Evolutionary conservation across 37 sponge, comb jelly and placozoan species (phyloP), one percentile per base, ranked within the genome.

Genomic region (Cliona cf. orientalis): DNA sequence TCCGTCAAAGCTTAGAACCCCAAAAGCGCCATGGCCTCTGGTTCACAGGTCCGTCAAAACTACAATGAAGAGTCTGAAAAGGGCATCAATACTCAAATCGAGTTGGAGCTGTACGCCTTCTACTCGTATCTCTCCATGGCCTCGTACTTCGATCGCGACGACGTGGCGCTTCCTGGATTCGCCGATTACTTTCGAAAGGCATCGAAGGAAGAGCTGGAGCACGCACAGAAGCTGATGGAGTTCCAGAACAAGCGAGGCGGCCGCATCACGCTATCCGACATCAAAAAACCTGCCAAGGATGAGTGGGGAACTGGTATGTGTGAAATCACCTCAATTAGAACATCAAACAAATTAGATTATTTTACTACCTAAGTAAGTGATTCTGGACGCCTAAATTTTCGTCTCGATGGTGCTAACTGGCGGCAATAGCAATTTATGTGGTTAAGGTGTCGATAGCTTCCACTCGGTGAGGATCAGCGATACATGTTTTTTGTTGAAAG

Each of bases 61-160:
- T 95, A 86, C 90, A 63, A 80, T 57, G 79, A 46, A 7, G 92
- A 92, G 12, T 85, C 76, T 23, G 96, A 95, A 76, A 87, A 60
- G 29, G 93, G 80, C 12, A 84, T 95, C 69, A 95, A 95, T 86
- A 81, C 85, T 46, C 96, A 95, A 60, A 95, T 95, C 79, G 92
- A 91, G 81, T 35, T 95, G 74, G 96, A 95, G 67, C 71, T 95
- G 72, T 81, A 92, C 66, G 96, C 96, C 63, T 75, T 89, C 72
- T 95, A 95, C 84, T 78, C 90, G 69, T 95, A 95, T 58, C 83
- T 85, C 21, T 88, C 96, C 22, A 88, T 95, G 96, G 95, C 90
- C 43, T 76, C 59, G 79, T 82, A 89, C 70, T 95, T 85, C 70
- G 92, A 89, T 57, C 72, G 96, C 29, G 82, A 89, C 56, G 93